Evolutionary conservation across 2,888 invertebrate species (phyloP), one percentile per base, ranked within the genome.

Genomic region (Macrosiphum euphorbiae): DNA sequence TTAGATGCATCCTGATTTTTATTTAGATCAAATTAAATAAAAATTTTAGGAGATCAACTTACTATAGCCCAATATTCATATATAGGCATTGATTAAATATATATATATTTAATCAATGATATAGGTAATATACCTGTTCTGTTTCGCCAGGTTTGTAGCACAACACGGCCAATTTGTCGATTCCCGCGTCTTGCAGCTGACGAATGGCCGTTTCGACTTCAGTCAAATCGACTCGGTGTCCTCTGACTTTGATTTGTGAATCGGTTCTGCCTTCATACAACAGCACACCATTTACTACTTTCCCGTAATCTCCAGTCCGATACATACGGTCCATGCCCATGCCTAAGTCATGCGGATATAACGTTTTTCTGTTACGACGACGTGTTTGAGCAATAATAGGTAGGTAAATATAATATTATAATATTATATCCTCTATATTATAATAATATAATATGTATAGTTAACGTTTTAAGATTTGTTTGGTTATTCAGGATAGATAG

Each of bases 231-330:
- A 99, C 98, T 24, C 98, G 96, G 95, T 98, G 98, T 0, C 99
- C 99, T 87, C 98, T 96, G 92, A 98, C 97, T 96, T 98, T 99
- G 78, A 97, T 97, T 96, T 98, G 98, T 0, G 98, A 98, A 96
- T 98, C 98, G 0, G 97, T 98, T 55, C 98, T 97, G 0, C 98
- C 98, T 95, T 98, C 98, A 95, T 97, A 98, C 50, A 98, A 96
- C 16, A 96, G 95, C 16, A 97, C 96, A 0, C 97, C 97, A 95
- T 98, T 97, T 91, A 97, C 96, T 0, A 98, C 96, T 28, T 97
- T 96, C 0, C 98, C 98, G 95, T 97, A 98, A 95, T 98, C 98
- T 0, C 98, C 98, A 1, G 98, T 98, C 93, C 97, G 97, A 96
- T 98, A 98, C 0, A 98, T 88, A 86, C 67, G 91, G 3, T 91